Conservation (phyloP, 1,140 invertebrate species). For the Solenopsis fugax region DNA sequence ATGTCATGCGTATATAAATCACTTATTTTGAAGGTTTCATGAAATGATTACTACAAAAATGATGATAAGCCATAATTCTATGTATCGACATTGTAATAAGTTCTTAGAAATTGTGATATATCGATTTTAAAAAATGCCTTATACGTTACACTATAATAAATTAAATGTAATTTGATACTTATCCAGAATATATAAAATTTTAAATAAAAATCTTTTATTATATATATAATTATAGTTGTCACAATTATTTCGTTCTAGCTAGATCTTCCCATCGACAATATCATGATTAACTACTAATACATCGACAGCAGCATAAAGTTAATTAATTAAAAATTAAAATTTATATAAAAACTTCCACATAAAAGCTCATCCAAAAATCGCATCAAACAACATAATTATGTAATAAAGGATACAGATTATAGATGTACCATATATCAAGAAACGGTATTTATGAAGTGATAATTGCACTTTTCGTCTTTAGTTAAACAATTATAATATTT, state of each 20-base stretch:
- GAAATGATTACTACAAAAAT: neutral
- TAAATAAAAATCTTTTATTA: conserved; percentile 29
- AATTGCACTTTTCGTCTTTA: neutral
- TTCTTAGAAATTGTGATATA: neutral
- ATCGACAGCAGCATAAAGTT: neutral
- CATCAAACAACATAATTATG: neutral
- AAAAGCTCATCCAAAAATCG: neutral
- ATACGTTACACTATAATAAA: neutral
- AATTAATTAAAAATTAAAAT: conserved; percentile 1
- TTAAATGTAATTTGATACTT: neutral
- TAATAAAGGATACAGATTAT: neutral
- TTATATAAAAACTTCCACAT: neutral
- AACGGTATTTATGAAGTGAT: neutral
- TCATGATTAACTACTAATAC: neutral
- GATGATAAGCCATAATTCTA: neutral
- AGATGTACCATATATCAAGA: too few relatives aligned
- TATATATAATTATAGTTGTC: neutral
- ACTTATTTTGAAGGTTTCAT: neutral
- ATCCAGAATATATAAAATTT: neutral
- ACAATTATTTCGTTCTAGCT: neutral
- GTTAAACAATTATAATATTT: conserved; percentile 5
- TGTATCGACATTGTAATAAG: neutral
- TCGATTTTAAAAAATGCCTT: neutral
- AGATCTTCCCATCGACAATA: neutral
- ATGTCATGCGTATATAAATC: neutral